Base-by-base conservation (phyloP, 1,140 invertebrate genomes). In the Rhyacophila brunnea region DNA sequence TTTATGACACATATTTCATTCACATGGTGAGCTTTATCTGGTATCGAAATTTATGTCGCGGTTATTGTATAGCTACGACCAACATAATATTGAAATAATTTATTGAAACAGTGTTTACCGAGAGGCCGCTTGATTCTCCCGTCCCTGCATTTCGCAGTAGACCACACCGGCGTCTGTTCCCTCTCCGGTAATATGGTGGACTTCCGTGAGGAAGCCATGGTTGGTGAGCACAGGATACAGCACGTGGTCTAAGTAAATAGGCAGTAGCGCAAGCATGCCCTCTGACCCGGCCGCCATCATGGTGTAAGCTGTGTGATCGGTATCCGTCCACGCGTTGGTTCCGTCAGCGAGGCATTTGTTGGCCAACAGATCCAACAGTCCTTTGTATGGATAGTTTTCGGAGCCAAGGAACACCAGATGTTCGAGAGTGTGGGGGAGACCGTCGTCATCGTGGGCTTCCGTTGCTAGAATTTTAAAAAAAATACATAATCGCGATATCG, bases 361-460 rank as follows among this genome's bases (percentile, higher is more conserved):
- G 5, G 93, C 92, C 40, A 95, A 71, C 18, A 95, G 76, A 74
- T 96, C 93, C 38, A 96, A 75, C 45, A 95, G 85, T 10, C 93
- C 92, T 78, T 93, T 91, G 66, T 91, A 96, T 0, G 93, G 95
- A 76, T 93, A 96, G 0, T 88, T 80, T 72, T 95, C 86, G 69
- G 91, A 94, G 1, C 94, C 94, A 68, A 96, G 77, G 74, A 96
- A 96, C 14, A 96, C 85, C 6, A 96, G 80, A 78, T 97, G 94
- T 70, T 96, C 93, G 71, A 96, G 76, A 10, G 93, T 96, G 70
- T 96, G 93, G 0, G 93, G 93, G 35, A 96, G 71, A 2, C 94
- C 94, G 82, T 96, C 92, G 77, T 96, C 91, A 76, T 93, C 91
- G 69, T 88, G 82, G 0, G 92, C 90, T 81, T 96, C 92, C 10